Evolutionary conservation across 2,797 vertebrate genomes (phyloP), one percentile per base, ranked within the genome.

Genomic region (Myotis findleyi): DNA sequence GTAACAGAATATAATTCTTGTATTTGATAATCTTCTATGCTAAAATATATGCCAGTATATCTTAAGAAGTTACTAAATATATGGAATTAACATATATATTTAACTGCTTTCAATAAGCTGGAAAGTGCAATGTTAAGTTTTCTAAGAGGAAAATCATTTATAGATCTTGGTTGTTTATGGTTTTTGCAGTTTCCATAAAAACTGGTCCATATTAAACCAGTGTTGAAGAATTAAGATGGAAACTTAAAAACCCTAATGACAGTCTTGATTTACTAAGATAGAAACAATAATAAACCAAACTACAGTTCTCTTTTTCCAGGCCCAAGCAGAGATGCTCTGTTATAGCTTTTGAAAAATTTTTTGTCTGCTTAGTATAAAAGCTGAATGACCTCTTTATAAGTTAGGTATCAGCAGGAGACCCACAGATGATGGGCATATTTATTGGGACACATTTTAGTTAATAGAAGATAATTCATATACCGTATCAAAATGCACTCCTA

Each of bases 21-120:
- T 57, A 95, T 44, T 93, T 92, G 55, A 25, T 81, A 92, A 64
- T 84, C 59, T 83, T 94, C 64, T 95, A 55, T 55, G 93, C 73
- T 95, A 95, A 96, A 84, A 91, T 79, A 95, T 59, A 51, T 87
- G 57, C 49, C 83, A 94, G 41, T 76, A 83, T 87, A 76, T 68
- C 62, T 94, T 83, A 92, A 76, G 51, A 90, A 94, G 23, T 83
- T 95, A 86, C 85, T 96, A 88, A 93, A 93, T 76, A 95, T 87
- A 96, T 68, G 36, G n/a, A 89, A 87, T 59, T 87, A 93, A 59
- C 44, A 82, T 55, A 72, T 16, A 84, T 91, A 94, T 77, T 87
- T 92, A 92, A 76, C 49, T 87, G 44, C 47, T 92, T 95, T 85
- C 57, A 83, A 49, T 94, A 89, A 92, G 59, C 68, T 87, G 30